Percentiles rank a stretch among this genome's conserved stretches.
Conservation (phyloP, 2,888 invertebrate species). For the Eupeodes luniger region DNA sequence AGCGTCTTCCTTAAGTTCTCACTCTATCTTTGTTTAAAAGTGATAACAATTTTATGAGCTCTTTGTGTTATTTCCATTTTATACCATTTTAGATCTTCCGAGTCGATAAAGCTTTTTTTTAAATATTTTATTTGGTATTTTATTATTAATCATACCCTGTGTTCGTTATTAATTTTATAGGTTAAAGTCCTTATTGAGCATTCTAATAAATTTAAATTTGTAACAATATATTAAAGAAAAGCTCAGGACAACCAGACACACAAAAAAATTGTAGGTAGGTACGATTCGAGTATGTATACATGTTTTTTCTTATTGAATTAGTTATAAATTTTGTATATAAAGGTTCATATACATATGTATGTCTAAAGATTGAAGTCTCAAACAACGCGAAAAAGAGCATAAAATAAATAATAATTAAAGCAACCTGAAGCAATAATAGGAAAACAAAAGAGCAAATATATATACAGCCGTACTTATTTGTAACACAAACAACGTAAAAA, state of each 20-base stretch:
- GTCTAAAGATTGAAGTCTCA: conserved; percentile 36
- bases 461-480: conserved; percentile 37
- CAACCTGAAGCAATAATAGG: conserved; percentile 62
- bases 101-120: background rate
- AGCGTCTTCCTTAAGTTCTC: background rate
- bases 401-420: conserved; percentile 38
- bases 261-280: conserved; percentile 12
- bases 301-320: background rate
- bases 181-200: conserved; percentile 4
- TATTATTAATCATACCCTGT: conserved; percentile 21
- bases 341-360: background rate
- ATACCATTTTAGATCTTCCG: background rate
- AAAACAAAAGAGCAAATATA: conserved; percentile 41
- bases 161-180: conserved; percentile 18
- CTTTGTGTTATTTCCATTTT: background rate
- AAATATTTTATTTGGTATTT: too few relatives aligned
- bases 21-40: background rate
- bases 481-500: conserved; percentile 59
- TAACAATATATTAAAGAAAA: background rate
- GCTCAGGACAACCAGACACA: conserved; percentile 26
- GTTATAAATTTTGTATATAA: conserved; percentile 35
- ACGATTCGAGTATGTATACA: background rate
- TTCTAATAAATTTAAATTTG: background rate
- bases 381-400: conserved; percentile 53
- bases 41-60: background rate